phyloP scores from a whole-genome alignment of 23 tunicate species.

The Trididemnum nubilum region DNA sequence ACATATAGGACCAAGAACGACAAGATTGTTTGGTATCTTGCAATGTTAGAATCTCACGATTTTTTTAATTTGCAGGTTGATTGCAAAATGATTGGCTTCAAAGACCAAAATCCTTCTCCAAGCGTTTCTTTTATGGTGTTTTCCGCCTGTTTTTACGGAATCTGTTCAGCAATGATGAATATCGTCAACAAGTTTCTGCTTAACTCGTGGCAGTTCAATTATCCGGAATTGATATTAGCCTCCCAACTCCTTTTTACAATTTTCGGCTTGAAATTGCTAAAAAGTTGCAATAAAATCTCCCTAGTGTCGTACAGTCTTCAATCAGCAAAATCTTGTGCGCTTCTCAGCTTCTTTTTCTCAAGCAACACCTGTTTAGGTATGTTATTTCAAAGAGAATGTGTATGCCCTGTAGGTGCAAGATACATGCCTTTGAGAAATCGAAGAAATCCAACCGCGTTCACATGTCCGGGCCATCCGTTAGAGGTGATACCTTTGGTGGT shows the following conservation, averaged over 20 bases:
- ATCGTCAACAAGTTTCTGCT: constrained; percentile 83
- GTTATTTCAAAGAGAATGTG: background rate
- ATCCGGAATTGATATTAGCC: constrained; percentile 54
- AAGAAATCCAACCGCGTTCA: too few species aligned
- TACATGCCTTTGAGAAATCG: too few species aligned
- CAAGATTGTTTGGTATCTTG: too few species aligned
- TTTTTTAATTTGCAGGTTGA: too few species aligned
- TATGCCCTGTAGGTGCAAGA: too few species aligned
- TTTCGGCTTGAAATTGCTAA: constrained; percentile 33
- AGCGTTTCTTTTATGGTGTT: constrained; percentile 44
- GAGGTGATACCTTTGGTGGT: too few species aligned
- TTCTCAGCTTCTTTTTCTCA: constrained; percentile 57
- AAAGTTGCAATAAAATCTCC: constrained; percentile 19
- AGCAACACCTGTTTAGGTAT: constrained; percentile 70
- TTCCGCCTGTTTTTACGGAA: constrained; percentile 75
- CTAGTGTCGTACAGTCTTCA: constrained; percentile 31
- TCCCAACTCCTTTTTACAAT: constrained; percentile 53
- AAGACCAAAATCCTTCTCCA: too few species aligned
- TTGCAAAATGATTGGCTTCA: too few species aligned
- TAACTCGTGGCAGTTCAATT: constrained; percentile 57
- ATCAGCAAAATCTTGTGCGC: constrained; percentile 48
- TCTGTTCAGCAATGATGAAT: constrained; percentile 96
- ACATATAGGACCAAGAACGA: too few species aligned
- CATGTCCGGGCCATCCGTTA: too few species aligned
- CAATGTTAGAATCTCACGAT: too few species aligned